A percentile compares a stretch with the other conserved stretches of the same genome.
Evolutionary conservation across 2,888 invertebrate species (phyloP).

Genomic region (Bhutanitis thaidina): DNA sequence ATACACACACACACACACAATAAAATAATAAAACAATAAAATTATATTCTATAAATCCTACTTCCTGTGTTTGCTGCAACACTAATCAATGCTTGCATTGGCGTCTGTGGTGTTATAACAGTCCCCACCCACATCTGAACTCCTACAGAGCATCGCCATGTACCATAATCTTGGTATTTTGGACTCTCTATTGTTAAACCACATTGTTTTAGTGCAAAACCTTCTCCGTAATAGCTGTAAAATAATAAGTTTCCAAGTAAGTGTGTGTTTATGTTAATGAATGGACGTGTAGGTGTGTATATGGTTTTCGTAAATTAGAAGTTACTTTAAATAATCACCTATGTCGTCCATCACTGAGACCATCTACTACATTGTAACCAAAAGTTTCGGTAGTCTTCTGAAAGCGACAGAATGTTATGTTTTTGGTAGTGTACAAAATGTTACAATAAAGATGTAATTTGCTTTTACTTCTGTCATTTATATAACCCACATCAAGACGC

Average conservation of each 20-base stretch:
- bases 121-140: constrained; percentile 44
- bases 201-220: constrained; percentile 61
- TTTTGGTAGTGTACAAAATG: constrained; percentile 55
- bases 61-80: constrained; percentile 31
- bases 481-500: constrained; percentile 62
- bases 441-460: constrained; percentile 70
- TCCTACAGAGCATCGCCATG: constrained; percentile 73
- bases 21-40: no score
- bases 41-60: no score
- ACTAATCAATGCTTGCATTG: constrained; percentile 63
- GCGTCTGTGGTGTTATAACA: constrained; percentile 35
- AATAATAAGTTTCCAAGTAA: no score
- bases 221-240: constrained; percentile 69
- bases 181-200: constrained; percentile 69
- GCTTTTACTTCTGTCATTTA: constrained; percentile 38
- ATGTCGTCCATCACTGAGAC: constrained; percentile 62
- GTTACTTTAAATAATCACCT: constrained; percentile 44
- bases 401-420: constrained; percentile 72
- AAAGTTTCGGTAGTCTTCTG: constrained; percentile 49
- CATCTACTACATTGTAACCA: constrained; percentile 66
- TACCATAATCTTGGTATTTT: constrained; percentile 47
- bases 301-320: no score
- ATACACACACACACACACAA: no score
- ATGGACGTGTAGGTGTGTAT: no score
- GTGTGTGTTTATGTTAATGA: no score